Conservation (phyloP, 1,140 invertebrate species). For the Drosophila pachea region DNA sequence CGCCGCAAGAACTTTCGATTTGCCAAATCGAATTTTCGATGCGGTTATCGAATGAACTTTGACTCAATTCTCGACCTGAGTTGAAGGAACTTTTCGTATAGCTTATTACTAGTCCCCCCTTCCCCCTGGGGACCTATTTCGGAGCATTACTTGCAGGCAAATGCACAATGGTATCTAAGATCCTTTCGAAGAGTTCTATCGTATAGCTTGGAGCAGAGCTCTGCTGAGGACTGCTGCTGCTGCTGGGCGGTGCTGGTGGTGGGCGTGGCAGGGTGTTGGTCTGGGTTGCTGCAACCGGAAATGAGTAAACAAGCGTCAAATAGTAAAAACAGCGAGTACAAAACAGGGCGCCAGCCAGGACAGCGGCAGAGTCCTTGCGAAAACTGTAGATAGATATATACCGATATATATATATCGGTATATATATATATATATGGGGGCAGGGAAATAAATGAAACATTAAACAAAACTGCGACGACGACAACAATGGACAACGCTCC, state of each 20-base stretch:
- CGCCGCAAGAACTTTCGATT: not conserved
- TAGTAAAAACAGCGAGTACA: conserved; percentile 62
- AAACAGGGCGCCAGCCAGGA: conserved; percentile 18
- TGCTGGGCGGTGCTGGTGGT: too few relatives aligned
- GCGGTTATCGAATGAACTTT: not conserved
- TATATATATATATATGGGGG: too few relatives aligned
- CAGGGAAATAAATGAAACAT: conserved; percentile 78
- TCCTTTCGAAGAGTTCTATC: too few relatives aligned
- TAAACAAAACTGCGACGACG: conserved; percentile 55
- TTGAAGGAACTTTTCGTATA: not conserved
- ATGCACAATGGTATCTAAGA: too few relatives aligned
- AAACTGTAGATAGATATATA: conserved; percentile 54
- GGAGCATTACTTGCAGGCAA: too few relatives aligned
- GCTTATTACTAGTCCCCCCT: too few relatives aligned
- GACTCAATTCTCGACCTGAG: not conserved
- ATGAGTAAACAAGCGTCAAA: conserved; percentile 78
- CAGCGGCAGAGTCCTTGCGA: conserved; percentile 22
- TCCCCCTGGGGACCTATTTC: too few relatives aligned
- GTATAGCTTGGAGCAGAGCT: too few relatives aligned
- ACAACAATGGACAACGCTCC: conserved; percentile 28
- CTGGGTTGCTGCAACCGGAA: conserved; percentile 64
- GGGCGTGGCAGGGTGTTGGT: not conserved
- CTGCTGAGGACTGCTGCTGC: not conserved
- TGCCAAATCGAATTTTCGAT: not conserved
- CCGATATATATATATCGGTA: too few relatives aligned